These are phyloP conservation scores for Anabas testudineus DNA, from an alignment of 2,797 vertebrate genomes.

Conservation along the genomic window DNA sequence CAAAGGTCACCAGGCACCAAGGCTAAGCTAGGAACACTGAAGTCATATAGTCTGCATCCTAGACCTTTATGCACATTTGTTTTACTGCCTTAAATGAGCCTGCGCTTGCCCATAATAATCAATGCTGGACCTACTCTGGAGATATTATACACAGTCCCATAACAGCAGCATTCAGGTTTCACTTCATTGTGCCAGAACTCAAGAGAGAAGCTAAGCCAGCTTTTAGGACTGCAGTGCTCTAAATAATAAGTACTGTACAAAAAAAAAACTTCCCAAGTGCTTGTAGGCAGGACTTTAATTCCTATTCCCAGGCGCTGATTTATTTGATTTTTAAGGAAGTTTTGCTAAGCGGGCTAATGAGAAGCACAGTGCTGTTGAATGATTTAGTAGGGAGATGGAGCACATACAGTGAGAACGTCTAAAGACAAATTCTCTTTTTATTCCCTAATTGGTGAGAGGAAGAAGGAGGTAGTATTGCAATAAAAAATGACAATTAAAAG, in stretches of 20 bases:
- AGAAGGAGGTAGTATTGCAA: conserved; percentile 84
- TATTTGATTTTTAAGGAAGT: conserved; percentile 93
- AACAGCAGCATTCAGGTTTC: conserved; percentile 35
- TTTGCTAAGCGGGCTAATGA: conserved; percentile 95
- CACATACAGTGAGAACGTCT: conserved; percentile 75
- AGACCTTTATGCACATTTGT: no score
- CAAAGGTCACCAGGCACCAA: no score
- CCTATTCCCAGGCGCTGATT: conserved; percentile 89
- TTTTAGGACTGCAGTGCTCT: conserved; percentile 63
- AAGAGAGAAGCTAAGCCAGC: conserved; percentile 53
- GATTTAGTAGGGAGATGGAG: conserved; percentile 87
- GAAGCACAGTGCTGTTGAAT: conserved; percentile 90
- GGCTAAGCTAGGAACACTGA: no score
- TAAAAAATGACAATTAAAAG: conserved; percentile 75
- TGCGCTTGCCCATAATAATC: conserved; percentile 16
- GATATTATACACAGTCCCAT: conserved; percentile 17
- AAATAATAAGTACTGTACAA: conserved; percentile 62
- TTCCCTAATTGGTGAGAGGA: conserved; percentile 87
- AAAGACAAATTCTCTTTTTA: conserved; percentile 87
- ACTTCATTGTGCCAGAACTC: conserved; percentile 45
- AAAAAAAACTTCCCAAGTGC: conserved; percentile 63
- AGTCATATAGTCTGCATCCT: no score
- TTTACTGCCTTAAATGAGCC: no score
- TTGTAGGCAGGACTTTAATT: conserved; percentile 87
- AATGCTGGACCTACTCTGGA: conserved; percentile 4